Conservation (phyloP, 1,140 invertebrate genomes). For the Macrocentrus cingulum region DNA sequence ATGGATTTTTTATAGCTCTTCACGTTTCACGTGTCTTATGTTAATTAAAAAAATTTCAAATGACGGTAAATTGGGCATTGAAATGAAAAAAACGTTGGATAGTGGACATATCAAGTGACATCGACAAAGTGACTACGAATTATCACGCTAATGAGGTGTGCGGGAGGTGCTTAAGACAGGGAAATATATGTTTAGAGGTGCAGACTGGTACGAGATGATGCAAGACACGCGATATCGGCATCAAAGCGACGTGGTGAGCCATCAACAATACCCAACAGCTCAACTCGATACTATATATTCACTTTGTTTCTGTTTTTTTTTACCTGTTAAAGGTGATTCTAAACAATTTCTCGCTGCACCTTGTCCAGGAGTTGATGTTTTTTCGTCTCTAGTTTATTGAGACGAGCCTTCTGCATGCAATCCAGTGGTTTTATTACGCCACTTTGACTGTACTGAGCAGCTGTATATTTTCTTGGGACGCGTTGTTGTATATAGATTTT, state of each 20-base stretch:
- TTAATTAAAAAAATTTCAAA: background rate
- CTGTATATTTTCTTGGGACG: no score
- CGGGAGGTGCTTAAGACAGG: constrained; percentile 19
- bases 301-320: constrained; percentile 8
- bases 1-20: no score
- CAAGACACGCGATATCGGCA: constrained; percentile 32
- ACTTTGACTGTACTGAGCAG: no score
- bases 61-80: constrained; percentile 14
- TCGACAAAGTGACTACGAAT: constrained; percentile 46
- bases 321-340: background rate
- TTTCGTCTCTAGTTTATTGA: constrained; percentile 7
- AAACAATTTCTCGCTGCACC: constrained; percentile 3
- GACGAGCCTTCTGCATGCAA: constrained; percentile 13
- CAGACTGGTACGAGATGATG: constrained; percentile 45
- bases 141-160: constrained; percentile 47
- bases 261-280: constrained; percentile 21
- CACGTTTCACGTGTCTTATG: constrained; percentile 7
- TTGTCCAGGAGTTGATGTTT: background rate
- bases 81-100: background rate
- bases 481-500: no score
- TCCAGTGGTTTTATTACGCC: background rate
- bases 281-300: background rate
- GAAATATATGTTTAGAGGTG: constrained; percentile 35
- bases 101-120: constrained; percentile 32
- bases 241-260: constrained; percentile 19